phyloP scores from a whole-genome alignment of 64 coral and sea anemone genomes.

The Trachythela sp. region DNA sequence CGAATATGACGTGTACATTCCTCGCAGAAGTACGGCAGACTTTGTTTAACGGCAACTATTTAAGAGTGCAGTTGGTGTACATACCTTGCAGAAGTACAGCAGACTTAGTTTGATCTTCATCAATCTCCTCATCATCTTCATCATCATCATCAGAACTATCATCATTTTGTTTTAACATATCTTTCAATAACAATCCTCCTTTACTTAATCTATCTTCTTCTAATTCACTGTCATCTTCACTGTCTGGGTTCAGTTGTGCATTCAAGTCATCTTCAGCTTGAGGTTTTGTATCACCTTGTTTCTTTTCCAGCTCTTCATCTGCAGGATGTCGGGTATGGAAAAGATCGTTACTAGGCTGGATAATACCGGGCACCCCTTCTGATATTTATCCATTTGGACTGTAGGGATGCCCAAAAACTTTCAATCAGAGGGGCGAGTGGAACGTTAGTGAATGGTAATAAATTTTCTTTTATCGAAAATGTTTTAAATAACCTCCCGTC shows the following conservation, averaged over 20 bases:
- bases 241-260: slow-evolving; percentile 65
- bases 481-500: no score
- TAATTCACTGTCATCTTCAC: slow-evolving; percentile 54
- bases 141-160: slow-evolving; percentile 62
- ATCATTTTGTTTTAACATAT: slow-evolving; percentile 65
- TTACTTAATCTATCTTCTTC: slow-evolving; percentile 82
- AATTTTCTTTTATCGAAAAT: no score
- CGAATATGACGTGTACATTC: no score
- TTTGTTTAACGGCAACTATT: neutral
- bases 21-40: neutral
- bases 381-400: no score
- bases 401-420: no score
- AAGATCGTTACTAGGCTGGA: no score
- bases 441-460: no score
- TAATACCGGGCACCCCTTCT: no score
- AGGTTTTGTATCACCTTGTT: slow-evolving; percentile 42
- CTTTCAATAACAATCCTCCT: slow-evolving; percentile 73
- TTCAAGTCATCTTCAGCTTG: slow-evolving; percentile 84
- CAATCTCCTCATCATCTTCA: slow-evolving; percentile 82
- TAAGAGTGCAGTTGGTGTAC: neutral
- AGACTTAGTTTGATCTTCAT: slow-evolving; percentile 45
- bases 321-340: neutral
- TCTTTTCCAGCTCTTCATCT: slow-evolving; percentile 54
- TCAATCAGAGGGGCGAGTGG: no score
- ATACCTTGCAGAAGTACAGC: slow-evolving; percentile 86